Base-by-base conservation (phyloP, 2,797 vertebrate species). In the Poeciliopsis infans region DNA sequence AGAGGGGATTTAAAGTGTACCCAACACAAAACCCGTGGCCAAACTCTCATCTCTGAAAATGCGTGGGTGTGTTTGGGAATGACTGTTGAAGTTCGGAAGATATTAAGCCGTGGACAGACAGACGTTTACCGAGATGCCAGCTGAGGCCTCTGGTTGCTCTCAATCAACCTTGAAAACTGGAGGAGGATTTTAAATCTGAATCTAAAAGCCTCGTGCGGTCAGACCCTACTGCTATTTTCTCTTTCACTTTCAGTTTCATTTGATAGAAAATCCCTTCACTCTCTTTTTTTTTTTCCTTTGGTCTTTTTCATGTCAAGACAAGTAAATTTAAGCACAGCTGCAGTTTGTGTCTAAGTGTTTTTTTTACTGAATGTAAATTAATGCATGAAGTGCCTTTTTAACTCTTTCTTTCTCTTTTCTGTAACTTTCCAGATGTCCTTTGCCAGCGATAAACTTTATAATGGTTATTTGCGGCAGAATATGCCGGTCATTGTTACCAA, bases 401-500 rank as follows among this genome's bases (percentile, higher is more conserved):
- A 55, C 51, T 3, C 15, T 45, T 33, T 28, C 11, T 36, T 18
- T 39, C 77, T 31, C 13, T 31, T 18, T 36, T 78, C 31, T 74
- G 2, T 75, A 13, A 47, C 85, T 75, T 84, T 53, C 43, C 87
- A 94, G 93, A 96, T 96, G 96, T 70, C 95, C 0, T 93, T 75
- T 23, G 88, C 79, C 78, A 84, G 79, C n/a, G 95, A 96, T 0
- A 80, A 82, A 53, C 90, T 96, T 53, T 95, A 91, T 84, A 88
- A 89, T 31, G 90, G 89, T 1, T 95, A 94, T 75, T 18, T 96
- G 77, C 86, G 90, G 79, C 73, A 0, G 45, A 95, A 89, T 0
- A 91, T 96, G 94, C 12, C 81, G 2, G 36, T 0, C 5, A 93
- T 95, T 33, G 91, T 86, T 16, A 45, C 4, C 72, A 85, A 0